phyloP scores from a whole-genome alignment of 2,888 invertebrate genomes.

The Gymnosoma rotundatum region DNA sequence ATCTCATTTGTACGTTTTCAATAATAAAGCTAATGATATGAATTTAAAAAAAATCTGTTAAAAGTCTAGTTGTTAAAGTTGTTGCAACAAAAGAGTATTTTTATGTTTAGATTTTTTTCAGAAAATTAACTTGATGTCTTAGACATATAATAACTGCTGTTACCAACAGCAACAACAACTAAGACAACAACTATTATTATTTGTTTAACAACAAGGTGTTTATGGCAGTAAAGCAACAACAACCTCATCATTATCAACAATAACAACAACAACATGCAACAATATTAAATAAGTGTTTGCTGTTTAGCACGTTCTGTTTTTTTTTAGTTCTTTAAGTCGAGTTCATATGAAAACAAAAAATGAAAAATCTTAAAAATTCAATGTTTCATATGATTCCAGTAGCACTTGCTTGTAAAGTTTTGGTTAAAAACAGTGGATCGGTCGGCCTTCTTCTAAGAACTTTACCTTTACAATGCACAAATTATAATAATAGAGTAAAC shows the following conservation, averaged over 20 bases:
- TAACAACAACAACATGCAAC: slow-evolving; percentile 16
- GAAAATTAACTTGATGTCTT: slow-evolving; percentile 23
- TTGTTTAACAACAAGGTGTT: slow-evolving; percentile 63
- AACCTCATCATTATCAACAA: slow-evolving; percentile 12
- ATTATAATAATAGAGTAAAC: slow-evolving; percentile 39
- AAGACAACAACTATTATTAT: slow-evolving; percentile 48
- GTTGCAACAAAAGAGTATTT: slow-evolving; percentile 14
- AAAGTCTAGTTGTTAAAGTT: slow-evolving; percentile 14
- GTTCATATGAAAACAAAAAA: neutral
- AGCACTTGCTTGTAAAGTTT: slow-evolving; percentile 29
- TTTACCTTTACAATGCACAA: slow-evolving; percentile 17
- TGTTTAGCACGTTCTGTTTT: slow-evolving; percentile 59
- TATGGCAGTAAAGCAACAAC: slow-evolving; percentile 46
- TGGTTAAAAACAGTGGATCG: neutral
- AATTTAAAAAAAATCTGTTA: neutral
- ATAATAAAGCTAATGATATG: neutral
- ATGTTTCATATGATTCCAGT: slow-evolving; percentile 27
- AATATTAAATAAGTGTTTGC: slow-evolving; percentile 58
- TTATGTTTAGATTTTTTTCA: neutral
- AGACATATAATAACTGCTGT: slow-evolving; percentile 40
- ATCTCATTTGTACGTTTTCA: neutral
- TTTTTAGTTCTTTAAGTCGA: neutral
- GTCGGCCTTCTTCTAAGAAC: slow-evolving; percentile 34
- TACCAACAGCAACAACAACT: slow-evolving; percentile 12
- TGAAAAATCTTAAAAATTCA: neutral